Evolutionary conservation across 2,888 invertebrate species (phyloP), one percentile per base, ranked within the genome.

Genomic region (Emmelina monodactyla): DNA sequence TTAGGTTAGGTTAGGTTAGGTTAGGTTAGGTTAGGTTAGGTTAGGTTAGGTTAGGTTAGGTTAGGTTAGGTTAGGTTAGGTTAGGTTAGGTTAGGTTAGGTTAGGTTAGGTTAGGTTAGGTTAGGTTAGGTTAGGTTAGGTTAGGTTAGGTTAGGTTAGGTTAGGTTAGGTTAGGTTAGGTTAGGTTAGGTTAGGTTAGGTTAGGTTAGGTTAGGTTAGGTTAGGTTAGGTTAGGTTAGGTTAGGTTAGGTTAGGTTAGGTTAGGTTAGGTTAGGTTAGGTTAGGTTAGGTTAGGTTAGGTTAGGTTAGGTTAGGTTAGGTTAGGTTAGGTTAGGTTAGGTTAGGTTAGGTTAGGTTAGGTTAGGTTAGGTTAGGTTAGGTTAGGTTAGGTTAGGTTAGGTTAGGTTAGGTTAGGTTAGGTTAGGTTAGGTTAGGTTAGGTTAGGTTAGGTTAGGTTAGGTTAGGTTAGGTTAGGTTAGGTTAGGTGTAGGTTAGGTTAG

Each of bases 381-480:
- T 41, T 41, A 36, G 38, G 40, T 41, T 41, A 38, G 40, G 40
- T 41, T 41, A 36, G 38, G 40, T 41, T 41, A 38, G 41, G 41
- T 41, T 41, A 37, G 38, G 41, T 41, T 41, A 39, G 41, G 41
- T 38, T 39, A 35, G 37, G 38, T 41, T 41, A 37, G 41, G 41
- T 38, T 41, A 37, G 38, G 41, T 41, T 41, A 38, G 41, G 41
- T 41, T 41, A 37, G 38, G 41, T 41, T 41, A 39, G 41, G 41
- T 41, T 41, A 37, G 39, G 41, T 41, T 41, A 39, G 41, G 41
- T 41, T 41, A 37, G 39, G 41, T 41, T 41, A 39, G 41, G 41
- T 41, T 41, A 35, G 39, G 39, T 43, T 41, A 36, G 39, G 40
- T 43, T 43, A 36, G 39, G 40, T 40, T 43, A 37, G 39, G 40